A percentile compares a stretch with the other conserved stretches of the same genome.
Evolutionary conservation across 2,113 vertebrate genomes (phyloP).

Genomic region (Gobio gobio): DNA sequence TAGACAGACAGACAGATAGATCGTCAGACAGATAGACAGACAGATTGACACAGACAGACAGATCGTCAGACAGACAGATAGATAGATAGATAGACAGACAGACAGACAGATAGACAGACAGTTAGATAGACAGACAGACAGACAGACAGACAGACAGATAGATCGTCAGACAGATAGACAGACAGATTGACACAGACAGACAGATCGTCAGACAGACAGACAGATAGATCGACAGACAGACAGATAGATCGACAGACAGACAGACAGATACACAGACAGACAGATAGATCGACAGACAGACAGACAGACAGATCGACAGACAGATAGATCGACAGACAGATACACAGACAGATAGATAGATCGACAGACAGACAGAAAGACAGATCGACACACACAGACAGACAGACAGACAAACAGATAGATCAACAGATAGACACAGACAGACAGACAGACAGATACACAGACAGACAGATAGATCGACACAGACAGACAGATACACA

Average conservation of each 20-base stretch:
- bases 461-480: neutral
- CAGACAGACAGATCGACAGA: neutral
- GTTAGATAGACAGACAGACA: neutral
- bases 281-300: neutral
- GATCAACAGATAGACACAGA: neutral
- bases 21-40: too few species aligned
- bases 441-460: neutral
- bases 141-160: neutral
- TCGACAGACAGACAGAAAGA: neutral
- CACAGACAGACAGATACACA: neutral
- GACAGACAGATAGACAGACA: neutral
- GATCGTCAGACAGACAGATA: too few species aligned
- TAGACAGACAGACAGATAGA: too few species aligned
- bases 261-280: neutral
- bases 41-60: too few species aligned
- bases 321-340: neutral
- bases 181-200: neutral
- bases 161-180: neutral
- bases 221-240: too few species aligned
- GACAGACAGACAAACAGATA: neutral
- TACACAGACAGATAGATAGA: neutral
- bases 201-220: neutral
- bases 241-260: neutral
- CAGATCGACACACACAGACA: neutral
- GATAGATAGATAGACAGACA: neutral